Base-by-base conservation (phyloP, 2,888 invertebrate species). In the Punctoribates punctum region DNA sequence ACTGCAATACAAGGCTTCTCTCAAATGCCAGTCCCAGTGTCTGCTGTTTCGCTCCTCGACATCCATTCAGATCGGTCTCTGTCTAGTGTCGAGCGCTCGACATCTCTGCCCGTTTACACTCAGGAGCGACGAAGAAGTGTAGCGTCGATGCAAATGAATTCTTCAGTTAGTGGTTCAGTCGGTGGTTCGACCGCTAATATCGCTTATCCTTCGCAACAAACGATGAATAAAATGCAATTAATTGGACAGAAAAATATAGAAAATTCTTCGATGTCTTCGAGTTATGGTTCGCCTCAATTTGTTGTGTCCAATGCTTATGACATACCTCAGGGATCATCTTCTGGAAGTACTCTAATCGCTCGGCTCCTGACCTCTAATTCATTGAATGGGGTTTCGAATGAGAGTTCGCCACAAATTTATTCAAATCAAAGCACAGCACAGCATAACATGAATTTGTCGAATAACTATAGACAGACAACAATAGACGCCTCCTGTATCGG, bases 21-120 rank as follows among this genome's bases (percentile, higher is more conserved):
- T 34, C 70, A 17, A 27, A n/a, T 74, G 23, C 62, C 70, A 38
- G 73, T 25, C 42, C 65, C 23, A 1, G 42, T 17, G 48, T 60
- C 60, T 15, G n/a, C 46, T 1, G 20, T n/a, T 2, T 73, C 73
- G 8, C 51, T 54, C 0, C 5, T 23, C 0, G 57, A 57, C 13
- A 70, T 70, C 3, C 67, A 34, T 17, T 27, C 42, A 0, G 13
- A n/a, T 20, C 38, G 75, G 9, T 11, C 65, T 17, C 73, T 42
- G 15, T 23, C 42, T 20, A 38, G 25, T 27, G 54, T 77, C 42
- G 77, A 77, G 20, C 75, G 77, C n/a, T 77, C 77, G 4, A 25
- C 38, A 20, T 77, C 77, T 20, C 34, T 77, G 51, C 77, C 77
- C 57, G 73, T 75, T 23, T 77, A 70, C 34, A 60, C 42, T 72